Conservation (phyloP, 2,113 vertebrate species). For the Lepisosteus osseus region DNA sequence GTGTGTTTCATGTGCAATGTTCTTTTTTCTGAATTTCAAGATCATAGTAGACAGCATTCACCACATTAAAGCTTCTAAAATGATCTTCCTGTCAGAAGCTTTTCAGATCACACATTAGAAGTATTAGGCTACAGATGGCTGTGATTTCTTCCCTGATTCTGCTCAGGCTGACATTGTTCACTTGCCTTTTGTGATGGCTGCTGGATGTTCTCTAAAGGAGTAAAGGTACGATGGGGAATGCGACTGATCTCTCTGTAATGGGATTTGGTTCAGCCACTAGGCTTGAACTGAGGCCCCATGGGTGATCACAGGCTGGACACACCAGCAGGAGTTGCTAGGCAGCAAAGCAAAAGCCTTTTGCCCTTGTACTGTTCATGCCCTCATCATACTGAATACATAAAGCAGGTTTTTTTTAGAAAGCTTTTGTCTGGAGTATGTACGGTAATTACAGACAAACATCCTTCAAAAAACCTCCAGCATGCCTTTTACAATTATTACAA, state of each 20-base stretch:
- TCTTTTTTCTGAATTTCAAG: background rate
- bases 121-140: conserved; percentile 5
- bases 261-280: conserved; percentile 5
- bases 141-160: conserved; percentile 5
- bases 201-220: background rate
- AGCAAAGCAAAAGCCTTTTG: background rate
- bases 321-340: background rate
- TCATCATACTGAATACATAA: background rate
- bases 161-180: background rate
- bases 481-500: conserved; percentile 19
- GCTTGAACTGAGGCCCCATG: conserved; percentile 12
- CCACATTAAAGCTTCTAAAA: background rate
- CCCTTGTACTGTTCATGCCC: background rate
- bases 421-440: too few species aligned
- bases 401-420: too few species aligned
- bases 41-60: background rate
- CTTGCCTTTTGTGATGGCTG: conserved; percentile 1
- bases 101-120: conserved; percentile 1
- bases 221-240: background rate
- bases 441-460: conserved; percentile 31
- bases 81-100: background rate
- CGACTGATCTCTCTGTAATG: conserved; percentile 2
- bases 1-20: background rate
- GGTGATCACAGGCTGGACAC: background rate
- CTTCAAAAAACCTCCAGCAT: conserved; percentile 43